These are phyloP conservation scores for Helogale parvula DNA, from an alignment of 2,113 vertebrate genomes.

Conservation along the genomic window DNA sequence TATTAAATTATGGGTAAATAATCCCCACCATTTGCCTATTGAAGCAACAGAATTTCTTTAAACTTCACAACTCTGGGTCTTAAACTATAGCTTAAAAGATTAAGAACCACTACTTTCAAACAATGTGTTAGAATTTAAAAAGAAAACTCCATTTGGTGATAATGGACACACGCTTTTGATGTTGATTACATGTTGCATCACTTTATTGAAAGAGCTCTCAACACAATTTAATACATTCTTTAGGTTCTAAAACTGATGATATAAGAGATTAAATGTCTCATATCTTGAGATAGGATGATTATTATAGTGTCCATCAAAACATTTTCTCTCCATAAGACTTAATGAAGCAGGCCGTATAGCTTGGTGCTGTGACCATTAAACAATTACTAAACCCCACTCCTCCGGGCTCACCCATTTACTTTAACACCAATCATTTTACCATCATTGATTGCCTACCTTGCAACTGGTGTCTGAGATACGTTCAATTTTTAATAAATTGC, in stretches of 20 bases:
- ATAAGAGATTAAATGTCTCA: conserved; percentile 24
- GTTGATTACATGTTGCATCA: background rate
- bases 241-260: background rate
- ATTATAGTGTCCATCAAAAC: conserved; percentile 18
- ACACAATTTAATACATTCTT: background rate
- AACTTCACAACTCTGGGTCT: background rate
- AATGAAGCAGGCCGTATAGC: background rate
- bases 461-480: background rate
- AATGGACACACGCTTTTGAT: background rate
- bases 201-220: conserved; percentile 11
- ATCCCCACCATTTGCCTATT: background rate
- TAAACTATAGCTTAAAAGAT: background rate
- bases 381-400: background rate
- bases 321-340: conserved; percentile 4
- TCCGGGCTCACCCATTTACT: background rate
- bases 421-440: background rate
- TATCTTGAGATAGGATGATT: background rate
- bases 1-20: background rate
- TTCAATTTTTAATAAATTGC: conserved; percentile 8
- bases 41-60: background rate
- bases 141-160: background rate
- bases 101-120: background rate
- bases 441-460: background rate
- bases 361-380: background rate
- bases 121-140: background rate